phyloP scores from a whole-genome alignment of 2,797 vertebrate species.

The Enteromius paludinosus region DNA sequence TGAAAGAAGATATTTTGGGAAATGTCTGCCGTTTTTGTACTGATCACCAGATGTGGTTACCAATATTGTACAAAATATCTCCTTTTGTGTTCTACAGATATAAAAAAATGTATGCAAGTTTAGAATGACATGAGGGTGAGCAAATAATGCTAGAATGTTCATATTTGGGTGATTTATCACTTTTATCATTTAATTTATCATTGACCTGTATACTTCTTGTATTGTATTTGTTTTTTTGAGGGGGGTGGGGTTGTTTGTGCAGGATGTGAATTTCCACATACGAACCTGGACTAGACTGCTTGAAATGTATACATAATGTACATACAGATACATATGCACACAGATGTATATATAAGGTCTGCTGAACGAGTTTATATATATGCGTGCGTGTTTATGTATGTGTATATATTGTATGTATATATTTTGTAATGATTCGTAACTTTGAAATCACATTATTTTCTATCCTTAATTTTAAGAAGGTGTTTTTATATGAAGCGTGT shows the following conservation, averaged over 20 bases:
- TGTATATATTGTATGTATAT: constrained; percentile 80
- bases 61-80: neutral
- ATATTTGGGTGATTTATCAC: neutral
- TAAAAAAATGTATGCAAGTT: neutral
- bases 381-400: constrained; percentile 74
- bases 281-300: constrained; percentile 37
- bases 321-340: constrained; percentile 76
- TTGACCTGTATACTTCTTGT: neutral
- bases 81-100: neutral
- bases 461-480: constrained; percentile 62
- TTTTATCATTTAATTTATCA: neutral
- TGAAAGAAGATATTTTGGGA: neutral
- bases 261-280: constrained; percentile 33
- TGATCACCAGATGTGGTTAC: neutral
- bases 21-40: neutral
- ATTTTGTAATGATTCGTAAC: constrained; percentile 73
- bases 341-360: constrained; percentile 66
- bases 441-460: constrained; percentile 60
- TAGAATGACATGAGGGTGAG: neutral
- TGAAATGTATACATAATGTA: constrained; percentile 74
- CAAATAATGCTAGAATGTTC: neutral
- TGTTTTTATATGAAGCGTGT: constrained; percentile 47
- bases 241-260: neutral
- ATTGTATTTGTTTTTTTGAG: neutral
- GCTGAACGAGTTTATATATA: constrained; percentile 58